Percentiles rank a stretch among this genome's conserved stretches.
These are phyloP conservation scores for Erpornis zantholeuca DNA, from an alignment of 2,113 vertebrate species.

Conservation along the genomic window DNA sequence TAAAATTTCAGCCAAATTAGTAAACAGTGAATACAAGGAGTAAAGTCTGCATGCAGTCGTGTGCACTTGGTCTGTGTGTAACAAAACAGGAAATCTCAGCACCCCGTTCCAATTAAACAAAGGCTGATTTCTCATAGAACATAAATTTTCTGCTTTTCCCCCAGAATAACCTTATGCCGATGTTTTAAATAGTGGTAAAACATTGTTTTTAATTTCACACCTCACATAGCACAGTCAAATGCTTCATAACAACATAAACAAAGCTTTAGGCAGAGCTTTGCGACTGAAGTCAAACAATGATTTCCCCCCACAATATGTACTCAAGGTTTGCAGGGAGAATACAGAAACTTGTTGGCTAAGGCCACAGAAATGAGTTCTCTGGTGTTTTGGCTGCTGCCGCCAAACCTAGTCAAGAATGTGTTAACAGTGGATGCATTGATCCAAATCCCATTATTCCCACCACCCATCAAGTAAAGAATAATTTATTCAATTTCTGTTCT, in stretches of 20 bases:
- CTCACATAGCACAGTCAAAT: conserved; percentile 66
- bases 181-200: conserved; percentile 52
- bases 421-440: conserved; percentile 59
- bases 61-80: not conserved
- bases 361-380: conserved; percentile 77
- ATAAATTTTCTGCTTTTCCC: conserved; percentile 21
- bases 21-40: conserved; percentile 7
- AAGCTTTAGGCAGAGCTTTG: conserved; percentile 66
- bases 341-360: conserved; percentile 76
- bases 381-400: conserved; percentile 53
- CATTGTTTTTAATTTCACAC: conserved; percentile 73
- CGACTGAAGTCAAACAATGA: conserved; percentile 13
- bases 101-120: conserved; percentile 7
- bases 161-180: conserved; percentile 12
- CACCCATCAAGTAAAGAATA: not conserved
- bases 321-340: conserved; percentile 29
- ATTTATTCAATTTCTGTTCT: conserved; percentile 83
- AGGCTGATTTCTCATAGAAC: conserved; percentile 14
- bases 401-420: conserved; percentile 38
- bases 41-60: not conserved
- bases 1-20: conserved; percentile 44
- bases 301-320: not conserved
- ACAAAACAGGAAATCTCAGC: conserved; percentile 56
- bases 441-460: conserved; percentile 29
- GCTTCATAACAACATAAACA: conserved; percentile 68